Evolutionary conservation across 1,140 invertebrate species (phyloP), one percentile per base, ranked within the genome.

Genomic region (Vollenhovia emeryi): DNA sequence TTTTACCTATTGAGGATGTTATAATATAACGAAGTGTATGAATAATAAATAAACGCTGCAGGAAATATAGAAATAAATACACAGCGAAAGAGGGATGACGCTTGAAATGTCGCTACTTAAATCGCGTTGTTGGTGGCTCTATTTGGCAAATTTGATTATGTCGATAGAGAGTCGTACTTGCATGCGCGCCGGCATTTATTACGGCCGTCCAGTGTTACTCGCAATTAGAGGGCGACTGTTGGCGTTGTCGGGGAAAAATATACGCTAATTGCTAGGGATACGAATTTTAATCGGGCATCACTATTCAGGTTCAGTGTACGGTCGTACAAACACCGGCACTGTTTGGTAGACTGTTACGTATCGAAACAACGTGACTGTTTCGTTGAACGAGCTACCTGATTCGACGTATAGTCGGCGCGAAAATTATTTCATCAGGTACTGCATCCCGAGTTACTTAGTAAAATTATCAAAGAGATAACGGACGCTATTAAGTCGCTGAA

Each of bases 231-330:
- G 50, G 66, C 24, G 21, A 43, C 50, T 45, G 24, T 73, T 73
- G 8, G 13, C 52, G 8, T 82, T 73, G 78, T 71, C 36, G 66
- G n/a, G n/a, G 40, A 82, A 82, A 82, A 82, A 57, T 82, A 71
- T 71, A 82, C 64, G 64, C 36, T 82, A 82, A 82, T 73, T 82
- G 78, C 36, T 21, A 45, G 36, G 36, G 18, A 82, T 45, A 45
- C 78, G 66, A 73, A 82, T 82, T 82, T 73, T 82, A 82, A 82
- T 82, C 66, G 78, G 52, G 8, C 78, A 73, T 82, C 78, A 57
- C 78, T 71, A 71, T 82, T 71, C 66, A n/a, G 27, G 50, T 57
- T 59, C 43, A n/a, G 21, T 50, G 43, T 68, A 52, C 78, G 24
- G 3, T 7, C 24, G 33, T 69, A 55, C 64, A 80, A 69, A 69